These are phyloP conservation scores for Pelosia muscerda DNA, from an alignment of 2,888 invertebrate species.

Conservation along the genomic window DNA sequence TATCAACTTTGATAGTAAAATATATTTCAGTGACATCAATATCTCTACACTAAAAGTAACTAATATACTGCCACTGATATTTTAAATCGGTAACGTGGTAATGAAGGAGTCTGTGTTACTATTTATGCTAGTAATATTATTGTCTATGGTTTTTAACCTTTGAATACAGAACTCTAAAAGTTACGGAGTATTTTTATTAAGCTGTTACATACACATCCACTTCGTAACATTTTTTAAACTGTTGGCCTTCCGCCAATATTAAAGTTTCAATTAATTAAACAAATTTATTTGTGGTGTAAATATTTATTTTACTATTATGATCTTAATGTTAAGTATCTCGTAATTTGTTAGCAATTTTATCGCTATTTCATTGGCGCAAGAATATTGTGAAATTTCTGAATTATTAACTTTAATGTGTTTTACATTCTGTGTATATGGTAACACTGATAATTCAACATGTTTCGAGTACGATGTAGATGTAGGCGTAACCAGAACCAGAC, in stretches of 20 bases:
- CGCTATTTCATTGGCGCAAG: conserved; percentile 10
- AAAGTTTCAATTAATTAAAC: conserved; percentile 26
- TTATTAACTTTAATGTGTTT: neutral
- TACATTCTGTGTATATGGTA: too few species aligned
- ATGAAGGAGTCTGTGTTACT: too few species aligned
- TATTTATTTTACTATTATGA: conserved; percentile 31
- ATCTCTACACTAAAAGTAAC: too few species aligned
- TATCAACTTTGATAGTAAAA: too few species aligned
- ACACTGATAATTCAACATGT: too few species aligned
- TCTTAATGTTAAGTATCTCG: conserved; percentile 23
- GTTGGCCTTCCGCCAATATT: conserved; percentile 28
- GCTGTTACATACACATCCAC: neutral
- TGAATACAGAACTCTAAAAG: neutral
- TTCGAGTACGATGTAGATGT: too few species aligned
- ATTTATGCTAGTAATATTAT: too few species aligned
- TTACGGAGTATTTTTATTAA: neutral
- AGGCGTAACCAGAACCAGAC: too few species aligned
- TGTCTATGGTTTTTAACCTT: too few species aligned
- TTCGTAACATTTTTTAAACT: neutral
- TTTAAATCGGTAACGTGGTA: too few species aligned
- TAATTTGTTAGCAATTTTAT: conserved; percentile 16
- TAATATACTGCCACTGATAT: too few species aligned
- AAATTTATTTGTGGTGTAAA: conserved; percentile 25
- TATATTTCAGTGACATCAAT: too few species aligned
- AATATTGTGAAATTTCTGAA: neutral